Evolutionary conservation across 1,140 invertebrate species (phyloP).

Genomic region (Pogonomyrmex barbatus): DNA sequence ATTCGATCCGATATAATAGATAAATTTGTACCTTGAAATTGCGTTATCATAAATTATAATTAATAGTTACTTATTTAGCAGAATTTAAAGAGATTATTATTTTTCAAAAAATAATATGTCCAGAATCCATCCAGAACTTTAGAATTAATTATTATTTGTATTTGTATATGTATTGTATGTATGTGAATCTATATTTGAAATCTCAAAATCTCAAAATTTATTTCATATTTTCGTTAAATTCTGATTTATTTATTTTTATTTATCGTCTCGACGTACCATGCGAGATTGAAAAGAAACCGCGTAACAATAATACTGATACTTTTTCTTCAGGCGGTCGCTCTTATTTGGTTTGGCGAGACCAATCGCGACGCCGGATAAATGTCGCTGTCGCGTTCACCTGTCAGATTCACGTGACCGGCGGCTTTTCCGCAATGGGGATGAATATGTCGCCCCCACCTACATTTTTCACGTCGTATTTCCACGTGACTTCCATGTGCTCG

Average conservation of each 20-base stretch:
- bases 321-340: not conserved
- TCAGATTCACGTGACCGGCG: conserved; percentile 73
- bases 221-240: not conserved
- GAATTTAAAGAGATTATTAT: not conserved
- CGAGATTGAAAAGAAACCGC: not conserved
- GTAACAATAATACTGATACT: conserved; percentile 12
- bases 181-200: too few relatives aligned
- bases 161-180: too few relatives aligned
- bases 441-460: conserved; percentile 24
- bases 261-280: not conserved
- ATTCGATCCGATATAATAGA: conserved; percentile 84
- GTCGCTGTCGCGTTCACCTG: conserved; percentile 68
- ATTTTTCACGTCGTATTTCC: conserved; percentile 77
- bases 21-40: conserved; percentile 72
- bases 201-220: too few relatives aligned
- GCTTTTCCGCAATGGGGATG: conserved; percentile 60
- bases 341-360: conserved; percentile 41
- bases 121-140: not conserved
- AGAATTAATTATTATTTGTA: too few relatives aligned
- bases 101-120: not conserved
- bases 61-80: not conserved
- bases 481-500: conserved; percentile 86
- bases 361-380: conserved; percentile 53
- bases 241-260: not conserved
- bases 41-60: not conserved